A percentile compares a stretch with the other conserved stretches of the same genome.
These are phyloP conservation scores for Melanotaenia boesemani DNA, from an alignment of 2,797 vertebrate genomes.

Conservation along the genomic window DNA sequence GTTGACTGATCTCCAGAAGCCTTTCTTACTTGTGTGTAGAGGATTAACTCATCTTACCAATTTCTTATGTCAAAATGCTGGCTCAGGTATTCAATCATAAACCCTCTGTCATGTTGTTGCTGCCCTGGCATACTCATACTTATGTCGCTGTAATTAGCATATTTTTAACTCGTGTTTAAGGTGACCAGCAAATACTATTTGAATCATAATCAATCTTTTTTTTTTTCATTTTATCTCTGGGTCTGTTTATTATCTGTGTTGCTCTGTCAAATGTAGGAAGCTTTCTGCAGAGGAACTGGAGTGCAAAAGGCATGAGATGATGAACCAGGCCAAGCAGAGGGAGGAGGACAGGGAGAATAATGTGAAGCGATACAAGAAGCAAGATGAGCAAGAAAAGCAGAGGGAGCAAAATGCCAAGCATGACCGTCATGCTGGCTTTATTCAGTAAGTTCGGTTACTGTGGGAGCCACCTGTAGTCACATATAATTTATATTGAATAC, in stretches of 20 bases:
- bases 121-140: no score
- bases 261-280: conserved; percentile 76
- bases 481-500: no score
- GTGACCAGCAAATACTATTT: neutral
- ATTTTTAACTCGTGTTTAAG: no score
- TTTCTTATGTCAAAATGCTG: neutral
- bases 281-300: conserved; percentile 91
- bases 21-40: neutral
- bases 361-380: conserved; percentile 87
- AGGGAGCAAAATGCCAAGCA: conserved; percentile 76
- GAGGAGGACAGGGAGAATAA: conserved; percentile 89
- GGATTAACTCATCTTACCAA: no score
- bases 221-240: neutral
- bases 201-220: neutral
- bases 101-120: no score
- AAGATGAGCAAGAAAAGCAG: conserved; percentile 88
- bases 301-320: conserved; percentile 89
- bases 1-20: neutral
- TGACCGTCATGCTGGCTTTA: conserved; percentile 86
- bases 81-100: neutral
- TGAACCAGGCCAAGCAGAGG: conserved; percentile 90
- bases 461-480: neutral
- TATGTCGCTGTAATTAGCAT: no score
- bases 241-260: neutral
- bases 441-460: conserved; percentile 87